Conservation (phyloP, 2,888 invertebrate genomes). For the Pharmacophagus antenor region DNA sequence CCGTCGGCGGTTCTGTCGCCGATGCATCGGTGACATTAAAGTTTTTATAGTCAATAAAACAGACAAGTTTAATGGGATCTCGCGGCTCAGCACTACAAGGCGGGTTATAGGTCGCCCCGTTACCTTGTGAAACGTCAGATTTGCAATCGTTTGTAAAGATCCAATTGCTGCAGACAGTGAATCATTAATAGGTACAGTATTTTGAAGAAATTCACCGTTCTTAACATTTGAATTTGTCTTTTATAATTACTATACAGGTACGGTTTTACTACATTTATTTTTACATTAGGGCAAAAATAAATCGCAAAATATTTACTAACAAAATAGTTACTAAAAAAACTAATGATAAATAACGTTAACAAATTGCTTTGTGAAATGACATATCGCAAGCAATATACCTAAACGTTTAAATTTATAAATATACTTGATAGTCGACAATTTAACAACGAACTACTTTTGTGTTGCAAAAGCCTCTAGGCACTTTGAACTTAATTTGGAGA, state of each 20-base stretch:
- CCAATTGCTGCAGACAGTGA: constrained; percentile 16
- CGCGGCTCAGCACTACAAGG: constrained; percentile 50
- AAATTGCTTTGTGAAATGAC: background rate
- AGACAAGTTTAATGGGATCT: constrained; percentile 67
- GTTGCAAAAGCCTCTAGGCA: too few relatives aligned
- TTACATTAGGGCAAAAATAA: too few relatives aligned
- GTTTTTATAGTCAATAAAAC: constrained; percentile 72
- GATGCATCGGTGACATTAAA: constrained; percentile 60
- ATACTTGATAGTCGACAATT: background rate
- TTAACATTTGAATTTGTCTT: too few relatives aligned
- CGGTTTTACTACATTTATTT: too few relatives aligned
- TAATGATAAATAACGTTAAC: background rate
- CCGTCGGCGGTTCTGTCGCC: constrained; percentile 36
- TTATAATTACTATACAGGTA: too few relatives aligned
- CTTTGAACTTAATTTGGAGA: too few relatives aligned
- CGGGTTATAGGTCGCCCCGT: constrained; percentile 53
- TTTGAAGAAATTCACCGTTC: too few relatives aligned
- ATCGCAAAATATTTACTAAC: too few relatives aligned
- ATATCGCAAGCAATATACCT: background rate
- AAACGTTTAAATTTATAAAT: background rate
- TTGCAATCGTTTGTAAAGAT: constrained; percentile 27
- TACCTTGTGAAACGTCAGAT: constrained; percentile 22
- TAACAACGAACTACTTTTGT: background rate
- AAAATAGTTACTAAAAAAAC: background rate
- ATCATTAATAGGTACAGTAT: background rate